A percentile compares a stretch with the other conserved stretches of the same genome.
phyloP scores from a whole-genome alignment of 2,888 invertebrate species.

The Ichneumoninae sp. region DNA sequence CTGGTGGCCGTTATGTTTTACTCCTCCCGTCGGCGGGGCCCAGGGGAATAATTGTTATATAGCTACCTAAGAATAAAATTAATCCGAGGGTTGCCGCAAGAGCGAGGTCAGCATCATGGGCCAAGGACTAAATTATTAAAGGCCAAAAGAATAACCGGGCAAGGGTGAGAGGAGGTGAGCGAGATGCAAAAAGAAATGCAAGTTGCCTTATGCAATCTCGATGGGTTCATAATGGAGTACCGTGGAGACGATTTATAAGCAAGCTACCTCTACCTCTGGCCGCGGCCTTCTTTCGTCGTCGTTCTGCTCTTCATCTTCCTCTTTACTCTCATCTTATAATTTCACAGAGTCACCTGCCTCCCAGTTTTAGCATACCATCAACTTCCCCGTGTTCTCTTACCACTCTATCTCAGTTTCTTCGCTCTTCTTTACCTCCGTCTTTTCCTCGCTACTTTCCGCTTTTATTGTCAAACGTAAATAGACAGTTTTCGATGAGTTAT shows the following conservation, averaged over 20 bases:
- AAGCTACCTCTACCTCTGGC: constrained; percentile 47
- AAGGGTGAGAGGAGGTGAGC: constrained; percentile 5
- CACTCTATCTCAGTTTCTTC: constrained; percentile 22
- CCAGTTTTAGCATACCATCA: constrained; percentile 43
- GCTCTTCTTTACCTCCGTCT: background rate
- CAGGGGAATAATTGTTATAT: constrained; percentile 41
- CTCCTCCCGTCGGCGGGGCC: background rate
- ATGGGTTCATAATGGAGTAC: constrained; percentile 62
- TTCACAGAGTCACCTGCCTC: constrained; percentile 47
- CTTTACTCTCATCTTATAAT: constrained; percentile 32
- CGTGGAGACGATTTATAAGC: constrained; percentile 59
- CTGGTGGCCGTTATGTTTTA: constrained; percentile 2
- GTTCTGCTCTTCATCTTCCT: background rate
- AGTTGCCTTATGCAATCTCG: constrained; percentile 63
- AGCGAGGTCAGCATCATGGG: constrained; percentile 42
- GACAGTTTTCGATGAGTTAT: background rate
- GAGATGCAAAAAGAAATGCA: constrained; percentile 48
- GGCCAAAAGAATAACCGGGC: background rate
- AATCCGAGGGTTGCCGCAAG: constrained; percentile 17
- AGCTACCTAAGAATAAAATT: constrained; percentile 33
- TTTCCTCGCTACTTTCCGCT: background rate
- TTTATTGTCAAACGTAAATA: background rate
- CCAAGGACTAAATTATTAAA: constrained; percentile 44
- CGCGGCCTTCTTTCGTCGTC: constrained; percentile 25
- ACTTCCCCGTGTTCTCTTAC: constrained; percentile 27